Conservation (phyloP, 2,888 invertebrate species). For the Eristalis intricaria region DNA sequence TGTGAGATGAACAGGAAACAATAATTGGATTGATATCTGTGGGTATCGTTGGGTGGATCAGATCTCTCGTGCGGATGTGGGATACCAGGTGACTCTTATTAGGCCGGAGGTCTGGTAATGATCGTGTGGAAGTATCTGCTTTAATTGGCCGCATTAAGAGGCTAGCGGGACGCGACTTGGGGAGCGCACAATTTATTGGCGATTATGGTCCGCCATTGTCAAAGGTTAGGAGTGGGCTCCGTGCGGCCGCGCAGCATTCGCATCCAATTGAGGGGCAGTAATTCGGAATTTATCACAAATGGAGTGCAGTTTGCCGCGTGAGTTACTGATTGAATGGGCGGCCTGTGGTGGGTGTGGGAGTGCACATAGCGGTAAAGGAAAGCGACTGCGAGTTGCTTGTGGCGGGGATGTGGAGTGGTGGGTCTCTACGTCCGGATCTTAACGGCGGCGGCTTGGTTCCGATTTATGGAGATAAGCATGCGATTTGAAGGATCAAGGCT, state of each 20-base stretch:
- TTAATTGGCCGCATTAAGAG: slow-evolving; percentile 50
- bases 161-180: slow-evolving; percentile 11
- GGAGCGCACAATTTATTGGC: slow-evolving; percentile 37
- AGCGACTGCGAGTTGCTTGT: neutral
- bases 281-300: slow-evolving; percentile 50
- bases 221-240: slow-evolving; percentile 54
- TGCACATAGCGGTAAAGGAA: neutral
- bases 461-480: neutral
- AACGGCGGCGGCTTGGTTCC: neutral
- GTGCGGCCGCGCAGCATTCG: neutral
- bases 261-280: slow-evolving; percentile 9
- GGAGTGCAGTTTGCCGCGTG: slow-evolving; percentile 10
- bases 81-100: slow-evolving; percentile 35
- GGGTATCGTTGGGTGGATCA: slow-evolving; percentile 51
- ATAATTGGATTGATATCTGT: slow-evolving; percentile 64
- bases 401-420: no score
- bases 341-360: neutral
- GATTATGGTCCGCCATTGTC: slow-evolving; percentile 60
- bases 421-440: neutral
- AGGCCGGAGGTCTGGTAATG: slow-evolving; percentile 48
- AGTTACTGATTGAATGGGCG: neutral
- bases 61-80: slow-evolving; percentile 48
- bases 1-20: slow-evolving; percentile 68
- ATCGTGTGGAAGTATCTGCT: slow-evolving; percentile 58
- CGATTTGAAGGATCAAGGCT: neutral